These are phyloP conservation scores for Podarcis siculus DNA, from an alignment of 2,797 vertebrate genomes.

Conservation along the genomic window DNA sequence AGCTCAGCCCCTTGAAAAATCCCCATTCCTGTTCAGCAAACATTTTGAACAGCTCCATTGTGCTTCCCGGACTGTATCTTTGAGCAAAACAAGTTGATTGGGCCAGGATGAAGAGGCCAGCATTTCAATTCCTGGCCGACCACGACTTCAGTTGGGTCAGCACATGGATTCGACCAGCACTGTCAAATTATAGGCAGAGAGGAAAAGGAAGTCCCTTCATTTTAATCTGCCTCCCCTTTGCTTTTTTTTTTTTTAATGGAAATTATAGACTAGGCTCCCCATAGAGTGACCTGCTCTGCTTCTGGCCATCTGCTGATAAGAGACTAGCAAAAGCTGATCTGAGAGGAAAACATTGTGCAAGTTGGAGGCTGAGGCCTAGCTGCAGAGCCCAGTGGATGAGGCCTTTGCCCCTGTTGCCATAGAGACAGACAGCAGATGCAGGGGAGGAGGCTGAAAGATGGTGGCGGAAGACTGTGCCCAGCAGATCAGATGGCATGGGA, in stretches of 20 bases:
- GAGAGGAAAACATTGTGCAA: neutral
- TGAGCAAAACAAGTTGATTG: neutral
- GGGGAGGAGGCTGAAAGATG: neutral
- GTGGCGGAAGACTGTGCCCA: conserved; percentile 28
- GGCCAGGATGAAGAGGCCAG: no score
- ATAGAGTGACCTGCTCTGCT: neutral
- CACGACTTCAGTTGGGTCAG: neutral
- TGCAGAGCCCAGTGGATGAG: conserved; percentile 13
- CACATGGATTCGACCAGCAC: neutral
- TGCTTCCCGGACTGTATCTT: neutral
- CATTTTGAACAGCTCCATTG: neutral
- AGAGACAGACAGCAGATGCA: conserved; percentile 72
- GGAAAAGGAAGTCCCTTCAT: neutral
- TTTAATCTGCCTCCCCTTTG: neutral
- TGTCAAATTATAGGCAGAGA: neutral
- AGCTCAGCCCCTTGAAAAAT: neutral
- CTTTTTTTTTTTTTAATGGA: neutral
- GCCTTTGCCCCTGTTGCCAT: conserved; percentile 70
- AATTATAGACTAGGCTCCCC: neutral
- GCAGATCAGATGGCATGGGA: neutral
- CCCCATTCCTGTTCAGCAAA: neutral
- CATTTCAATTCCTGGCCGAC: neutral
- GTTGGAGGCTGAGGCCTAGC: neutral
- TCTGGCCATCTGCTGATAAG: conserved; percentile 32
- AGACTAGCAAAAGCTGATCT: neutral